Conservation (phyloP, 2,888 invertebrate genomes). For the Ectemnius cavifrons region DNA sequence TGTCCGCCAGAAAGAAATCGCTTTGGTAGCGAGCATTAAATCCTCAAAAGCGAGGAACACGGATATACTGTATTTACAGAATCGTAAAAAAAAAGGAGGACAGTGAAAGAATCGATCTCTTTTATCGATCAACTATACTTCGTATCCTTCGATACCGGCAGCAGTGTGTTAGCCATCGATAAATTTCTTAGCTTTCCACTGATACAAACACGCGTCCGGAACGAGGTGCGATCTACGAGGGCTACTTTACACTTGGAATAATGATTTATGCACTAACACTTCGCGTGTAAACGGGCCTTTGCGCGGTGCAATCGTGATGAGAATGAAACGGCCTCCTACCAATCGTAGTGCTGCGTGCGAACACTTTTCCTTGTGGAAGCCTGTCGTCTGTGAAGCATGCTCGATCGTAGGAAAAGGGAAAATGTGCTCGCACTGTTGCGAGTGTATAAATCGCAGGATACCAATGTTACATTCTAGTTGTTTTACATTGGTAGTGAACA, state of each 20-base stretch:
- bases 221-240: constrained; percentile 23
- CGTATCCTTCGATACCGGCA: neutral
- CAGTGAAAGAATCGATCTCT: neutral
- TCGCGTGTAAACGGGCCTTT: constrained; percentile 15
- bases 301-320: constrained; percentile 1
- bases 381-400: no score
- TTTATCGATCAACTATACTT: no score
- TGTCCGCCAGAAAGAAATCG: neutral
- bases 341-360: no score
- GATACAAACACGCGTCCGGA: neutral
- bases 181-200: constrained; percentile 23
- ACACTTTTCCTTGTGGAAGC: no score
- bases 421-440: no score
- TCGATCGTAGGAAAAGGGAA: no score
- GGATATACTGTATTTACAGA: neutral
- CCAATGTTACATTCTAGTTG: no score
- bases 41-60: neutral
- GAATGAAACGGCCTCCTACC: no score
- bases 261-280: constrained; percentile 29
- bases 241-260: constrained; percentile 9
- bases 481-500: no score
- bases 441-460: no score
- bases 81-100: neutral
- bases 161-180: constrained; percentile 22
- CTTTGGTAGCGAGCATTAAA: neutral